These are phyloP conservation scores for Pachydiplax longipennis DNA, from an alignment of 2,888 invertebrate genomes.

Conservation along the genomic window DNA sequence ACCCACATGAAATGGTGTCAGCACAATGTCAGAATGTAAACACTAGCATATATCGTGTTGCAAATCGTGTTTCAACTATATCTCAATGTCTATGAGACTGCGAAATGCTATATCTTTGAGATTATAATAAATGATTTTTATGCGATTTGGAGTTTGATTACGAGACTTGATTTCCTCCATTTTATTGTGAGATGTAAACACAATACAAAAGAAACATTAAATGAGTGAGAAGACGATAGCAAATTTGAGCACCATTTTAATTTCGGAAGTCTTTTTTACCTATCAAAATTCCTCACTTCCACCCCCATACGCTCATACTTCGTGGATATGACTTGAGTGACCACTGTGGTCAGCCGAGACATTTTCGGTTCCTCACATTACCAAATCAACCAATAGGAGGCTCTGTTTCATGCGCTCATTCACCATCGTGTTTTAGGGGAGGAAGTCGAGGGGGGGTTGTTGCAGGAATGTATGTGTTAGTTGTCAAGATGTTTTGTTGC, in stretches of 20 bases:
- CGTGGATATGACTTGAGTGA: constrained; percentile 25
- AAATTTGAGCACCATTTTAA: constrained; percentile 27
- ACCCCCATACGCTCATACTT: constrained; percentile 39
- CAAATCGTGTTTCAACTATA: constrained; percentile 15
- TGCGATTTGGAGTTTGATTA: neutral
- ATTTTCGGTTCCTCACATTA: constrained; percentile 36
- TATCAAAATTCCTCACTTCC: constrained; percentile 39
- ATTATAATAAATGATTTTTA: constrained; percentile 43
- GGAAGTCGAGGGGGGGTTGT: constrained; percentile 44
- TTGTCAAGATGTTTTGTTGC: constrained; percentile 44
- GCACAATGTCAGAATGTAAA: neutral
- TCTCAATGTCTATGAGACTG: constrained; percentile 5
- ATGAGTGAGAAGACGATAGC: neutral
- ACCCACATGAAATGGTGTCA: constrained; percentile 28
- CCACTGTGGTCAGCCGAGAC: constrained; percentile 40
- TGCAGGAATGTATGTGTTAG: constrained; percentile 42
- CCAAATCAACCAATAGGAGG: constrained; percentile 28
- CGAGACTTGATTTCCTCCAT: neutral
- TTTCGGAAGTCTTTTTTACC: constrained; percentile 22
- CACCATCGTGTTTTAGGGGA: constrained; percentile 45
- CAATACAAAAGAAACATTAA: neutral
- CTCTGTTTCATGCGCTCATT: constrained; percentile 34
- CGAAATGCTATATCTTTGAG: constrained; percentile 37
- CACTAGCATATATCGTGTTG: constrained; percentile 29
- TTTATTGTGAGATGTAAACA: neutral